Conservation (phyloP, 2,113 vertebrate genomes). For the Mirza zaza region DNA sequence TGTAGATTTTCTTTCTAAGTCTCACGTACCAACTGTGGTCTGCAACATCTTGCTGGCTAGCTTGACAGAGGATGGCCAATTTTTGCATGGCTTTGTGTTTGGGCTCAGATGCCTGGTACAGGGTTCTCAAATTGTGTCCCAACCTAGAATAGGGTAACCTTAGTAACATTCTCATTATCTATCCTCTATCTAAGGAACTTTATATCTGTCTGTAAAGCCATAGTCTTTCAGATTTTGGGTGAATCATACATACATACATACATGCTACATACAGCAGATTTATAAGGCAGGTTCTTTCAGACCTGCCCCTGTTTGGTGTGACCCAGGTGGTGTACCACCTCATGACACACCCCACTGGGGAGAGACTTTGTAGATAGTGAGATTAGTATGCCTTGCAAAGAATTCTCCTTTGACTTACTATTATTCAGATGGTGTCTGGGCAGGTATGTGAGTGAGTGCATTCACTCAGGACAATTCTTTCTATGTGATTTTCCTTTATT, state of each 20-base stretch:
- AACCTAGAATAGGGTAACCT: not conserved
- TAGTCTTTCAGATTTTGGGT: not conserved
- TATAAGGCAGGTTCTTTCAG: too few species aligned
- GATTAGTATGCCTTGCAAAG: fast-evolving
- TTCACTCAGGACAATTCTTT: not conserved
- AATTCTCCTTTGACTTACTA: too few species aligned
- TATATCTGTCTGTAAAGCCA: not conserved
- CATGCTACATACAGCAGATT: not conserved
- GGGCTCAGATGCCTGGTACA: not conserved
- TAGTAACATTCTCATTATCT: not conserved
- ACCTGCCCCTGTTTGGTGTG: not conserved
- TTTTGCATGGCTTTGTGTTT: not conserved
- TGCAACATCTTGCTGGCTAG: not conserved
- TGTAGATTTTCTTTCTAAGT: not conserved
- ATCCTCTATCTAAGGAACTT: not conserved
- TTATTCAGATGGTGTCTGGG: not conserved
- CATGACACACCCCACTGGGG: not conserved
- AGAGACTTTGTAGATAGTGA: not conserved
- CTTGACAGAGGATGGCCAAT: not conserved
- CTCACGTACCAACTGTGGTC: fast-evolving
- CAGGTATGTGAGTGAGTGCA: not conserved
- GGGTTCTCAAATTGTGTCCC: not conserved
- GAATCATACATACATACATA: not conserved
- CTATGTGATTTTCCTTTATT: not conserved
- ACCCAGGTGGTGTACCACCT: not conserved